Percentiles rank a stretch among this genome's conserved stretches.
These are phyloP conservation scores for Cephalopholis sonnerati DNA, from an alignment of 2,113 vertebrate genomes.

Conservation along the genomic window DNA sequence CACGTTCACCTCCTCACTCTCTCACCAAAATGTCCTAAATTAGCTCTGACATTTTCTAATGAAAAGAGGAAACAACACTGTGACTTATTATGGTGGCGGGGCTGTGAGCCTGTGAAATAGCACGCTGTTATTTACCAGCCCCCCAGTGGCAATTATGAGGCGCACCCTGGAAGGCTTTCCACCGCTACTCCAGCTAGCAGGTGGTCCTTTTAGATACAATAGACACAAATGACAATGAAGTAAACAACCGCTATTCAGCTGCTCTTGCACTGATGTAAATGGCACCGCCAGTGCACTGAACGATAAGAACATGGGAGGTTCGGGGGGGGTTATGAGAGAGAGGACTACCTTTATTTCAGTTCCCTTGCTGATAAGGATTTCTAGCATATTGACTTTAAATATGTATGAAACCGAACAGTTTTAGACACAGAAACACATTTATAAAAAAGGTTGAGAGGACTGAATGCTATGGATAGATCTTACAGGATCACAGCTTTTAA, in stretches of 20 bases:
- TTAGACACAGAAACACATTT: neutral
- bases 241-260: conserved; percentile 58
- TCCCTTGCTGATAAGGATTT: conserved; percentile 14
- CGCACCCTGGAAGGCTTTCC: conserved; percentile 54
- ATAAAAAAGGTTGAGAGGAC: neutral
- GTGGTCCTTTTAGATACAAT: conserved; percentile 76
- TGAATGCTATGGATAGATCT: neutral
- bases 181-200: conserved; percentile 57
- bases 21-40: conserved; percentile 69
- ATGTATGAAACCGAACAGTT: neutral
- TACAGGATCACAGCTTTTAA: neutral
- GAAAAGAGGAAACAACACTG: conserved; percentile 67
- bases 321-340: neutral
- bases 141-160: conserved; percentile 72
- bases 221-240: conserved; percentile 69
- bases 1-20: conserved; percentile 45
- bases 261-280: conserved; percentile 51
- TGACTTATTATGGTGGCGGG: conserved; percentile 42
- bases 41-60: conserved; percentile 80
- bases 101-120: conserved; percentile 63
- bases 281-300: conserved; percentile 5
- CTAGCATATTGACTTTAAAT: neutral
- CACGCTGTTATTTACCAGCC: conserved; percentile 73
- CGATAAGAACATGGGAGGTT: conserved; percentile 27
- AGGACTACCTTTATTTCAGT: conserved; percentile 3